These are phyloP conservation scores for Hypotaenidia okinawae DNA, from an alignment of 2,797 vertebrate genomes.

Conservation along the genomic window DNA sequence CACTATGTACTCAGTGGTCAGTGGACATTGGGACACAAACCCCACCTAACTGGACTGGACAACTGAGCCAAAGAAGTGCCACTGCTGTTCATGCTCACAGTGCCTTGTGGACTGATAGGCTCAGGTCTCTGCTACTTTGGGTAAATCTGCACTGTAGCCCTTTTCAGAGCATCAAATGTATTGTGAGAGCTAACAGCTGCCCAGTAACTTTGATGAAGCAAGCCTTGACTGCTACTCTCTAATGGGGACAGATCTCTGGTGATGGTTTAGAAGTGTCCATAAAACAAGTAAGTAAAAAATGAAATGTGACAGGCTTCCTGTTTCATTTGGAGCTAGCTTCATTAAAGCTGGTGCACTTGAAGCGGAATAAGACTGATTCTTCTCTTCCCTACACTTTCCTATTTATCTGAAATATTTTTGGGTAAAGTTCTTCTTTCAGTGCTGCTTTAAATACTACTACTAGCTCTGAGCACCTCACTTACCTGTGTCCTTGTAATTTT, in stretches of 20 bases:
- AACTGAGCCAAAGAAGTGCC: neutral
- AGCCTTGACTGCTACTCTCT: neutral
- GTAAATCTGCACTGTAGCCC: neutral
- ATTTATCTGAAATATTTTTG: neutral
- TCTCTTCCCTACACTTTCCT: neutral
- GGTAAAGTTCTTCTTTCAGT: neutral
- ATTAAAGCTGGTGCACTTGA: neutral
- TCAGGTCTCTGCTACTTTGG: neutral
- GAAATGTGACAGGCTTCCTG: neutral
- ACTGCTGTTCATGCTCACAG: rapidly evolving
- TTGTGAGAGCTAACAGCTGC: neutral
- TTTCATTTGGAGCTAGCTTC: neutral
- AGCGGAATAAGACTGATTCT: neutral
- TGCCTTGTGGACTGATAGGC: neutral
- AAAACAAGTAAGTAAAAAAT: neutral
- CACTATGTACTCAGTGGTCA: neutral
- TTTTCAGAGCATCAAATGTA: neutral
- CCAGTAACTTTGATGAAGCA: neutral
- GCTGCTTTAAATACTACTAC: neutral
- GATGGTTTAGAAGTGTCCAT: too few relatives aligned
- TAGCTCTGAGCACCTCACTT: neutral
- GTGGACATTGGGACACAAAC: neutral
- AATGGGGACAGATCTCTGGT: neutral
- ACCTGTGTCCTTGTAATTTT: neutral
- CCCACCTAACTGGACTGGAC: neutral